phyloP scores from a whole-genome alignment of 2,797 vertebrate species.

The Ctenopoma kingsleyae region DNA sequence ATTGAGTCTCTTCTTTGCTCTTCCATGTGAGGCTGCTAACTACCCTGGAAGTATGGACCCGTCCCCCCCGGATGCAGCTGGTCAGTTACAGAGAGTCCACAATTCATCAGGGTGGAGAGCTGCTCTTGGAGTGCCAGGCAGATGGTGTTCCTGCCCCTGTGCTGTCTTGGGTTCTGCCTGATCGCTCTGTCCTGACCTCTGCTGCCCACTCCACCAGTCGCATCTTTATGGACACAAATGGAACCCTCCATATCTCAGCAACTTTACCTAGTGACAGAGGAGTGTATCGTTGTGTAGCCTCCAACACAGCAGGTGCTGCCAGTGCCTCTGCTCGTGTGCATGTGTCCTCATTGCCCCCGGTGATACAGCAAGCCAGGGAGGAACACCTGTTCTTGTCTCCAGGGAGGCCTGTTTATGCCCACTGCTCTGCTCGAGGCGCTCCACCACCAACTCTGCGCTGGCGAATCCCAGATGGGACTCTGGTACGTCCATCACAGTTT shows the following conservation, averaged over 20 bases:
- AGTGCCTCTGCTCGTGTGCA: slow-evolving; percentile 90
- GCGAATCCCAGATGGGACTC: slow-evolving; percentile 88
- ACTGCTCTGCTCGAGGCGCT: slow-evolving; percentile 91
- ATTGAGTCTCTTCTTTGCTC: slow-evolving; percentile 16
- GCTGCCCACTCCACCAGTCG: slow-evolving; percentile 69
- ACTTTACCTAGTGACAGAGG: slow-evolving; percentile 88
- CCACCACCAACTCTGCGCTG: slow-evolving; percentile 90
- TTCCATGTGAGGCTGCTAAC: slow-evolving; percentile 78
- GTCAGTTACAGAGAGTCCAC: slow-evolving; percentile 87
- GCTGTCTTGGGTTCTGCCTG: slow-evolving; percentile 93
- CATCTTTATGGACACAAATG: slow-evolving; percentile 86
- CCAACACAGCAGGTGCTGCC: slow-evolving; percentile 91
- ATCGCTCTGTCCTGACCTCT: slow-evolving; percentile 84
- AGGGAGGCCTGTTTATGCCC: slow-evolving; percentile 86
- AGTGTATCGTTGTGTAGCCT: slow-evolving; percentile 92
- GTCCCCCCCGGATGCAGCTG: slow-evolving; percentile 87
- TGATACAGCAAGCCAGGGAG: slow-evolving; percentile 87
- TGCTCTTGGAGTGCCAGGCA: slow-evolving; percentile 89
- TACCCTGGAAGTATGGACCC: slow-evolving; percentile 86
- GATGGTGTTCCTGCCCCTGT: slow-evolving; percentile 88
- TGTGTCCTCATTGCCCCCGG: slow-evolving; percentile 89
- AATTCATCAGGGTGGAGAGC: slow-evolving; percentile 89
- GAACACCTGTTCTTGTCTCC: slow-evolving; percentile 86
- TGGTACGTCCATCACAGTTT: slow-evolving; percentile 92
- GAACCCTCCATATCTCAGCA: slow-evolving; percentile 88